Conservation (phyloP, 2,113 vertebrate genomes). For the Macrotus californicus region DNA sequence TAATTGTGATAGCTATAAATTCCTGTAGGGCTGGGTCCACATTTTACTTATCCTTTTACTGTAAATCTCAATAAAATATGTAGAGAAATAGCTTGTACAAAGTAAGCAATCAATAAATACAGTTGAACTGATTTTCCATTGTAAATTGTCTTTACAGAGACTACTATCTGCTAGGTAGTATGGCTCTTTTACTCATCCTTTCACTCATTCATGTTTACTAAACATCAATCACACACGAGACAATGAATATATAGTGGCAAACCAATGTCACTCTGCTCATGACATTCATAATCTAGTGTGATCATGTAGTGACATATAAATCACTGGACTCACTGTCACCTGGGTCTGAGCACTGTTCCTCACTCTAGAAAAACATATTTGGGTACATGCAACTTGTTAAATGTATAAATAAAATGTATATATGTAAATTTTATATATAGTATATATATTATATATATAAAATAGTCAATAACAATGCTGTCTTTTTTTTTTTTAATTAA, state of each 20-base stretch:
- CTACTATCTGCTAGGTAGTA: neutral
- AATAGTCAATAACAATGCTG: neutral
- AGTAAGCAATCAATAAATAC: neutral
- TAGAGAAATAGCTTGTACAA: neutral
- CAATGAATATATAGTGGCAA: neutral
- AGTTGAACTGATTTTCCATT: neutral
- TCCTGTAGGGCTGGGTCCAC: neutral
- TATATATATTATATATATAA: no score
- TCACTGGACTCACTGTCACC: neutral
- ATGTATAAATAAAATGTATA: no score
- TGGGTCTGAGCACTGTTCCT: neutral
- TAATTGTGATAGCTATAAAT: neutral
- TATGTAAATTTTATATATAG: neutral
- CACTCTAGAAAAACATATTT: neutral
- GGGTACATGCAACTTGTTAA: neutral
- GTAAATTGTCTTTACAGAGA: neutral
- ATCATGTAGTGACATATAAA: neutral
- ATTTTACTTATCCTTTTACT: neutral
- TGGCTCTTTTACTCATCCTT: neutral
- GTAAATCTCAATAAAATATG: neutral
- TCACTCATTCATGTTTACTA: neutral
- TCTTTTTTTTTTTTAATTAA: neutral
- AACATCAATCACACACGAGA: neutral
- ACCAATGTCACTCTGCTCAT: neutral
- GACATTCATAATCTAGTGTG: neutral